phyloP scores from a whole-genome alignment of 2,888 invertebrate species.

The Drepana falcataria region DNA sequence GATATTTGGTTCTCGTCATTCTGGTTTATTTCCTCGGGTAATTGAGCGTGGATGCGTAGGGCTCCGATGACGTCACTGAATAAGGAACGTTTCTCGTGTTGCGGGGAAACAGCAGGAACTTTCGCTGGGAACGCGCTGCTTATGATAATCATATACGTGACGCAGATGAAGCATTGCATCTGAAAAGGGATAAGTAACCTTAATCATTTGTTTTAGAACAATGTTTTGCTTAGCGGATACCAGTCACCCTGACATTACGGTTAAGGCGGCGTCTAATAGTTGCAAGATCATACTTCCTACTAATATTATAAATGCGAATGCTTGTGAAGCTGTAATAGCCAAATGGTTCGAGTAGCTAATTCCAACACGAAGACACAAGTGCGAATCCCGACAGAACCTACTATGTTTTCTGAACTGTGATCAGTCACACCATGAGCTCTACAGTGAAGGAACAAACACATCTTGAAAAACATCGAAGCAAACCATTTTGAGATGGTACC shows the following conservation, averaged over 20 bases:
- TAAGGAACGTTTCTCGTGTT: constrained; percentile 52
- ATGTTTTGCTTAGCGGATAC: not conserved
- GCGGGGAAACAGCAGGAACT: constrained; percentile 30
- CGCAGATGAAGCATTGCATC: constrained; percentile 72
- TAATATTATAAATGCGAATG: no score
- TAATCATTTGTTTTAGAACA: not conserved
- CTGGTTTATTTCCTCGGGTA: constrained; percentile 51
- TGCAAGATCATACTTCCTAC: no score
- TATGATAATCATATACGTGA: constrained; percentile 60
- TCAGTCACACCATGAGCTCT: no score
- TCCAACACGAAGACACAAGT: no score
- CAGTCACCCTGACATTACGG: not conserved
- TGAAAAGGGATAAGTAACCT: constrained; percentile 29
- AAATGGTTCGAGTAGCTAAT: no score
- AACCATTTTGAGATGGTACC: no score
- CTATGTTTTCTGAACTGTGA: no score
- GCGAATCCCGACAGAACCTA: no score
- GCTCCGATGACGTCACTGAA: constrained; percentile 69
- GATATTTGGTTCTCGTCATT: constrained; percentile 58
- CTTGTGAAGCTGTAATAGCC: no score
- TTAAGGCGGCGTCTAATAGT: not conserved
- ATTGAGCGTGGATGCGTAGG: constrained; percentile 50
- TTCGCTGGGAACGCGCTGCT: constrained; percentile 50
- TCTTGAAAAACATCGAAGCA: no score
- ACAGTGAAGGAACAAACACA: no score